These are phyloP conservation scores for Enteromius unitaeniatus DNA, from an alignment of 2,797 vertebrate genomes.

Conservation along the genomic window DNA sequence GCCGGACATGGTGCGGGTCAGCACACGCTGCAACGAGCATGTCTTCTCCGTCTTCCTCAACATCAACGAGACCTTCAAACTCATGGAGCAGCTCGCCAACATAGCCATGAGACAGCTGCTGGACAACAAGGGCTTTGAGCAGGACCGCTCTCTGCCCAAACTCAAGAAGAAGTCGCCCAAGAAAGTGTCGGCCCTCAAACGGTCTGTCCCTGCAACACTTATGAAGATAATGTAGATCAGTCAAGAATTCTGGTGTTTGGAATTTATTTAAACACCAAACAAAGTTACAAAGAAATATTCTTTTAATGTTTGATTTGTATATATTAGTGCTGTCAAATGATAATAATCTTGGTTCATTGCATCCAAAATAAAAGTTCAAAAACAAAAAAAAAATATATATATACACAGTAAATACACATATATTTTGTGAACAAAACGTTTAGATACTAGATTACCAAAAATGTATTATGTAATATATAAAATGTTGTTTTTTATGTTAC, in stretches of 20 bases:
- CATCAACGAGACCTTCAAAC: slow-evolving; percentile 95
- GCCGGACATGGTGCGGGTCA: slow-evolving; percentile 93
- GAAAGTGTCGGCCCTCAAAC: slow-evolving; percentile 95
- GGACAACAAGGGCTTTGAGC: slow-evolving; percentile 96
- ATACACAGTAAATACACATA: too few species aligned
- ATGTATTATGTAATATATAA: neutral
- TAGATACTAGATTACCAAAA: neutral
- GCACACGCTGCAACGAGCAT: slow-evolving; percentile 89
- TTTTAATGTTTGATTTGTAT: neutral
- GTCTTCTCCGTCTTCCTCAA: slow-evolving; percentile 98
- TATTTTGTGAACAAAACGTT: too few species aligned
- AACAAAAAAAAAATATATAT: too few species aligned
- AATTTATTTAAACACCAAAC: neutral
- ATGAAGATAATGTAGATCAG: neutral
- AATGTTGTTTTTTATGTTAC: too few species aligned
- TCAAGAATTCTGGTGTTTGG: neutral
- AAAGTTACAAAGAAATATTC: neutral
- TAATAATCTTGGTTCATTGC: too few species aligned
- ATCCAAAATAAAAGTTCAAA: too few species aligned
- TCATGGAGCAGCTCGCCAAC: slow-evolving; percentile 98
- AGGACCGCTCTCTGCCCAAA: slow-evolving; percentile 93
- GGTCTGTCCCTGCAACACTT: slow-evolving; percentile 73
- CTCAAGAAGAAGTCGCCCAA: slow-evolving; percentile 96
- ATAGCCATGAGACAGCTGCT: slow-evolving; percentile 98
- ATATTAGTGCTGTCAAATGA: too few species aligned